phyloP scores from a whole-genome alignment of 1,140 invertebrate species.

The Chionoecetes opilio region DNA sequence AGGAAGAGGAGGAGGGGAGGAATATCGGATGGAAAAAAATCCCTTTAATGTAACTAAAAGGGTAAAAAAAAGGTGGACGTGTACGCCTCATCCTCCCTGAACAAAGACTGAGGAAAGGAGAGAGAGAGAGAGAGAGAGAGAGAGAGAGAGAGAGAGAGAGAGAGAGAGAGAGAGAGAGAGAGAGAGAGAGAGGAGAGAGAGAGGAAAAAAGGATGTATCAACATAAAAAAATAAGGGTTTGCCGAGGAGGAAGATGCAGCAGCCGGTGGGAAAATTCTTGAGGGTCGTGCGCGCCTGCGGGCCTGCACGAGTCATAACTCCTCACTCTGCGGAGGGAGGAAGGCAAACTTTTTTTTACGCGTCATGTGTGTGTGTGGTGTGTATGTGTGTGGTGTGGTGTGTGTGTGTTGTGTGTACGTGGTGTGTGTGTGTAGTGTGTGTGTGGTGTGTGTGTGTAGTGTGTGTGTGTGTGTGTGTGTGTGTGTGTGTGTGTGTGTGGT shows the following conservation, averaged over 20 bases:
- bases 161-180: too few relatives aligned
- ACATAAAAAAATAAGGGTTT: slow-evolving; percentile 19
- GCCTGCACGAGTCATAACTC: not conserved
- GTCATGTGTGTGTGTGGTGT: not conserved
- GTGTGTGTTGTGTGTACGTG: not conserved
- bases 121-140: not conserved
- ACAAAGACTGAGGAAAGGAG: not conserved
- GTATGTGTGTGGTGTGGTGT: slow-evolving; percentile 7
- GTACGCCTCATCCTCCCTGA: not conserved
- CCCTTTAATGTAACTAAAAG: slow-evolving; percentile 19
- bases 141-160: too few relatives aligned
- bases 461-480: too few relatives aligned
- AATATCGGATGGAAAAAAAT: not conserved
- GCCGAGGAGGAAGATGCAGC: slow-evolving; percentile 1
- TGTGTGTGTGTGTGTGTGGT: slow-evolving; percentile 8
- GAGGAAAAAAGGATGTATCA: not conserved
- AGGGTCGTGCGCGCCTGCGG: not conserved
- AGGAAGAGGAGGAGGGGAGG: not conserved
- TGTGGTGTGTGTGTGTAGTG: not conserved
- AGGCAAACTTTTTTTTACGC: not conserved
- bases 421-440: slow-evolving; percentile 18
- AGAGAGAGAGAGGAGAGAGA: too few relatives aligned
- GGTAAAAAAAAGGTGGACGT: not conserved
- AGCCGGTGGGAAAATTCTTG: slow-evolving; percentile 7
- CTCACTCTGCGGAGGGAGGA: not conserved